A percentile compares a stretch with the other conserved stretches of the same genome.
Conservation (phyloP, 2,888 invertebrate species). For the Paralinhomoeus sp. region DNA sequence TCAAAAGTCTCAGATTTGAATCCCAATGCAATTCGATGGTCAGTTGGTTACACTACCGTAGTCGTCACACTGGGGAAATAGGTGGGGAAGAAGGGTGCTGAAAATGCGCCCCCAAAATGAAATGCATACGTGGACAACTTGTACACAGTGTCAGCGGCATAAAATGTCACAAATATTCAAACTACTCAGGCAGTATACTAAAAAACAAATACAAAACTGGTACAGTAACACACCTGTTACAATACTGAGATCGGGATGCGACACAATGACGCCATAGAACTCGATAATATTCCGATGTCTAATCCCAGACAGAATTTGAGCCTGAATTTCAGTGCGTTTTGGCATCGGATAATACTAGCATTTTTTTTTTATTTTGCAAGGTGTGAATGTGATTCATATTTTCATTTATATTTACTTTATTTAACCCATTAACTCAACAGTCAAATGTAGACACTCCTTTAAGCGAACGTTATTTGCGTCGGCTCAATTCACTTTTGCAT, state of each 20-base stretch:
- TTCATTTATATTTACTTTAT: background rate
- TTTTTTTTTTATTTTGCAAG: too few relatives aligned
- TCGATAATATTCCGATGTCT: constrained; percentile 30
- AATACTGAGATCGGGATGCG: constrained; percentile 28
- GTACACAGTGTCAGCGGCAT: background rate
- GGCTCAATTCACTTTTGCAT: background rate
- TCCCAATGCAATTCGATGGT: too few relatives aligned
- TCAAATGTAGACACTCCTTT: background rate
- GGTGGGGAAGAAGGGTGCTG: too few relatives aligned
- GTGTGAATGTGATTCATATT: background rate
- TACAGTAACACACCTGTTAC: constrained; percentile 24
- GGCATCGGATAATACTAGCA: too few relatives aligned
- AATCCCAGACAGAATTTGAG: constrained; percentile 27
- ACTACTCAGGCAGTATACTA: background rate
- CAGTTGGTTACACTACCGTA: too few relatives aligned
- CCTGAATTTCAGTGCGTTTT: constrained; percentile 19
- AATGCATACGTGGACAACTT: too few relatives aligned
- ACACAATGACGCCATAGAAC: constrained; percentile 29
- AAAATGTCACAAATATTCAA: background rate
- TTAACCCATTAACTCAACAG: background rate
- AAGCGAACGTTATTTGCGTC: background rate
- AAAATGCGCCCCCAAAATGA: too few relatives aligned
- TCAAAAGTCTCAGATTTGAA: too few relatives aligned
- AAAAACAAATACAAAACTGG: background rate
- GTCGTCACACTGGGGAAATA: too few relatives aligned